A percentile compares a stretch with the other conserved stretches of the same genome.
These are phyloP conservation scores for Caenorhabditis drosophilae DNA, from an alignment of 2,888 invertebrate species.

Conservation along the genomic window DNA sequence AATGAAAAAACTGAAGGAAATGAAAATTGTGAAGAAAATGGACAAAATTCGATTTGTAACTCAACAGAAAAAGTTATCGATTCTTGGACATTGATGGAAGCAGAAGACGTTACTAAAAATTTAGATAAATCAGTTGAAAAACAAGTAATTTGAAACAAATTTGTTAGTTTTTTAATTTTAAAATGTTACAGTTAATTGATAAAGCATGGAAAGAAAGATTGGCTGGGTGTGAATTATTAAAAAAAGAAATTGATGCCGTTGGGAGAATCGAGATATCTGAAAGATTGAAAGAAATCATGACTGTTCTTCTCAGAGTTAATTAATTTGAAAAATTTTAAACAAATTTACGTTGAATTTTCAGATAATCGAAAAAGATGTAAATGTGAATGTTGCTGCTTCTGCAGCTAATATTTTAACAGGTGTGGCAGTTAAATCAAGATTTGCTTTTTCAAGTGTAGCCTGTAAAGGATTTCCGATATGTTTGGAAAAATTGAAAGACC, in stretches of 20 bases:
- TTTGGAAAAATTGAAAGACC: conserved; percentile 95
- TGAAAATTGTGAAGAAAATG: background rate
- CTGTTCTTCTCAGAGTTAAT: conserved; percentile 12
- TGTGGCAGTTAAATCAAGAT: conserved; percentile 85
- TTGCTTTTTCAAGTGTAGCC: conserved; percentile 85
- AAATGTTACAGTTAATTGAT: conserved; percentile 15
- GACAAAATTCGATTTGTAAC: background rate
- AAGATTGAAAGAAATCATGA: conserved; percentile 20
- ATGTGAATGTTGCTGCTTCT: conserved; percentile 87
- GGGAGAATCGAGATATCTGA: conserved; percentile 23
- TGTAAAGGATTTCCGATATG: conserved; percentile 73
- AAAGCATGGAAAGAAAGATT: conserved; percentile 38
- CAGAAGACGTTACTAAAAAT: conserved; percentile 80
- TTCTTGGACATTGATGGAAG: conserved; percentile 86
- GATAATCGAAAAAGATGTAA: conserved; percentile 90
- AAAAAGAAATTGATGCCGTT: conserved; percentile 18
- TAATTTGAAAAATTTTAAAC: conserved; percentile 1
- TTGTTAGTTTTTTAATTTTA: background rate
- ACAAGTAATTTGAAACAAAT: background rate
- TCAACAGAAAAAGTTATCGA: conserved; percentile 75
- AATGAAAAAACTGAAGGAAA: background rate
- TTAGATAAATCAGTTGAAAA: conserved; percentile 25
- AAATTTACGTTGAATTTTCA: conserved; percentile 65
- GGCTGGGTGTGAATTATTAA: conserved; percentile 19
- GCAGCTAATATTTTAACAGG: conserved; percentile 84